A percentile compares a stretch with the other conserved stretches of the same genome.
Evolutionary conservation across 1,140 invertebrate genomes (phyloP).

Genomic region (Laodelphax striatellus): DNA sequence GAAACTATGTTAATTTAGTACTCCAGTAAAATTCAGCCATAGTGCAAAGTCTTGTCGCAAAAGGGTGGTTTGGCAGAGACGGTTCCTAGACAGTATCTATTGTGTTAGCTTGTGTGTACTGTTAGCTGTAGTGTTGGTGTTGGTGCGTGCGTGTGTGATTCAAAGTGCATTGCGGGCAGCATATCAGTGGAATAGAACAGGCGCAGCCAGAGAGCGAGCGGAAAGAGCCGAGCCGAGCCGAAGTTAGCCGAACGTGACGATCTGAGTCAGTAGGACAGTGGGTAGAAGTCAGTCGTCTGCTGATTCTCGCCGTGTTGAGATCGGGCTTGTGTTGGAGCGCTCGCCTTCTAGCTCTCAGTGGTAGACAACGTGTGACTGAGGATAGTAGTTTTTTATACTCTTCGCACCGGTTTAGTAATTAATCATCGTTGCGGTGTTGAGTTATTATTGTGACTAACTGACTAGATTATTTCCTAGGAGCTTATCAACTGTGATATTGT

Average conservation of each 20-base stretch:
- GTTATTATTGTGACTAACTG: too few relatives aligned
- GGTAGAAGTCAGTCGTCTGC: conserved; percentile 11
- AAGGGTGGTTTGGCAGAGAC: too few relatives aligned
- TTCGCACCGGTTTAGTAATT: too few relatives aligned
- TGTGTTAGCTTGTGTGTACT: not conserved
- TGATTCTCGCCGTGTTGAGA: conserved; percentile 3
- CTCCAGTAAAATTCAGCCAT: too few relatives aligned
- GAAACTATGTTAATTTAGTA: too few relatives aligned
- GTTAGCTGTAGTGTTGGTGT: not conserved
- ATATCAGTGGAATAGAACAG: too few relatives aligned
- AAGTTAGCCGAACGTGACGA: conserved; percentile 11
- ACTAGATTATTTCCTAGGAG: too few relatives aligned
- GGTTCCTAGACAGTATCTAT: not conserved
- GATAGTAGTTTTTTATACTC: too few relatives aligned
- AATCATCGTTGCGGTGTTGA: too few relatives aligned
- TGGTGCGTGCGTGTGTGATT: not conserved
- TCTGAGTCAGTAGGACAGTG: conserved; percentile 23
- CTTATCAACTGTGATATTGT: too few relatives aligned
- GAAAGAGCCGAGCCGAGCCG: conserved; percentile 15
- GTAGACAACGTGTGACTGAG: too few relatives aligned
- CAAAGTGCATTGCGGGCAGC: not conserved
- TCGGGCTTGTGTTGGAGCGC: not conserved
- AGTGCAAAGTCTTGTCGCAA: too few relatives aligned
- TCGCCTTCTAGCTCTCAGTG: not conserved
- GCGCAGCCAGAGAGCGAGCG: not conserved